These are phyloP conservation scores for Eonycteris spelaea DNA, from an alignment of 2,113 vertebrate species.

Conservation along the genomic window DNA sequence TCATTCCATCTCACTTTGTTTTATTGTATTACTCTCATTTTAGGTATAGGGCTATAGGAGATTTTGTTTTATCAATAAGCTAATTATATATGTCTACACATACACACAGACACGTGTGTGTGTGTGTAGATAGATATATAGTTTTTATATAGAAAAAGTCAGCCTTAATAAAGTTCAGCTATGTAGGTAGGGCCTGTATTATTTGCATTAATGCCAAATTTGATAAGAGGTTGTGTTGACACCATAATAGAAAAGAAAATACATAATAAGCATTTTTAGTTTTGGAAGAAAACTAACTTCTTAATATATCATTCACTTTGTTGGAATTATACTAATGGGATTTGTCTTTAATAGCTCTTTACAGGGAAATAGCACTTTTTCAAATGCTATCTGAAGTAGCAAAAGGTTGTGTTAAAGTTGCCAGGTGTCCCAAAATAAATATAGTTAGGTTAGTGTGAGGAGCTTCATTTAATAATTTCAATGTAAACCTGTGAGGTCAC, in stretches of 20 bases:
- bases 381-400: neutral
- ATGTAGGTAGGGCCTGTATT: neutral
- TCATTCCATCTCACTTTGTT: neutral
- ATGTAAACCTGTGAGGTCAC: neutral
- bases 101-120: too few relatives aligned
- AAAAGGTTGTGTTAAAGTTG: neutral
- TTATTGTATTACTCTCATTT: slow-evolving; percentile 5
- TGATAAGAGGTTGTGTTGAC: slow-evolving; percentile 58
- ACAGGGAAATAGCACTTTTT: neutral
- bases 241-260: neutral
- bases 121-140: too few relatives aligned
- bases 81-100: neutral
- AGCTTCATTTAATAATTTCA: neutral
- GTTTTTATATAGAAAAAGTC: neutral
- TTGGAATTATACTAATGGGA: neutral
- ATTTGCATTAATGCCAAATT: neutral
- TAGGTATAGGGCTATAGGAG: neutral
- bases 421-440: neutral
- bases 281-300: neutral
- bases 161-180: neutral
- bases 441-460: neutral
- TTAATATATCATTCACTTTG: neutral
- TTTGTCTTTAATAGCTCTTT: neutral
- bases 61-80: neutral
- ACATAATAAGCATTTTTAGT: neutral